A percentile compares a stretch with the other conserved stretches of the same genome.
Conservation (phyloP, 2,797 vertebrate species). For the Coregonus sp. region DNA sequence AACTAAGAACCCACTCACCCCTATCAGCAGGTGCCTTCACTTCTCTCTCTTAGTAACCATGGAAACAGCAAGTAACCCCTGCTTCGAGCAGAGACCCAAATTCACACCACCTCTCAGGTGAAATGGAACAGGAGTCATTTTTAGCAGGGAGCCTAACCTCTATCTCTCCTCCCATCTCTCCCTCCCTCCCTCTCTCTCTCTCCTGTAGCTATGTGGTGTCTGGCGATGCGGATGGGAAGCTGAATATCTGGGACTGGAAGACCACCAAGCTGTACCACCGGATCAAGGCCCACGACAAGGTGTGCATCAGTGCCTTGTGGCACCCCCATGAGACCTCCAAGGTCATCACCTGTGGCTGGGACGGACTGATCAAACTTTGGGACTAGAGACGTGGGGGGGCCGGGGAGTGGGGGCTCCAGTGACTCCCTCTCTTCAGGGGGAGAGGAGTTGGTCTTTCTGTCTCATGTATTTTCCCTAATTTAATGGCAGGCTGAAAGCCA, state of each 20-base stretch:
- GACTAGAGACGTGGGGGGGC: conserved; percentile 71
- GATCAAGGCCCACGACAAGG: conserved; percentile 97
- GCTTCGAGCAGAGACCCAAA: conserved; percentile 27
- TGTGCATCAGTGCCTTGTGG: conserved; percentile 97
- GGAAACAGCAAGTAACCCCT: conserved; percentile 43
- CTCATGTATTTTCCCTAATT: conserved; percentile 14
- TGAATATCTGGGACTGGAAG: conserved; percentile 99
- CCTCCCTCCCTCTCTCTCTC: background rate
- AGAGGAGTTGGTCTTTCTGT: background rate
- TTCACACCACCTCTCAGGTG: conserved; percentile 41
- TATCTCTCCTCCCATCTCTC: background rate
- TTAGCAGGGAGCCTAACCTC: conserved; percentile 35
- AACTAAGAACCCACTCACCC: conserved; percentile 27
- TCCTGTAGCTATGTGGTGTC: conserved; percentile 92
- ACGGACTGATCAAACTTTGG: conserved; percentile 97
- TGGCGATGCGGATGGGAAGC: conserved; percentile 95
- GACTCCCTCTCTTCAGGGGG: background rate
- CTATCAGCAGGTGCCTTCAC: conserved; percentile 34
- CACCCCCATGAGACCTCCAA: conserved; percentile 98
- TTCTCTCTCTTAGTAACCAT: conserved; percentile 50
- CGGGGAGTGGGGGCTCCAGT: background rate
- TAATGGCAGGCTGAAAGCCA: conserved; percentile 31
- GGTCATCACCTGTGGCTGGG: conserved; percentile 98
- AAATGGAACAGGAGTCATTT: conserved; percentile 25
- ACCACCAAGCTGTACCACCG: conserved; percentile 98